Evolutionary conservation across 35 echinoderm and acorn worm species (phyloP), one percentile per base, ranked within the genome.

Genomic region (Chiridota heheva): DNA sequence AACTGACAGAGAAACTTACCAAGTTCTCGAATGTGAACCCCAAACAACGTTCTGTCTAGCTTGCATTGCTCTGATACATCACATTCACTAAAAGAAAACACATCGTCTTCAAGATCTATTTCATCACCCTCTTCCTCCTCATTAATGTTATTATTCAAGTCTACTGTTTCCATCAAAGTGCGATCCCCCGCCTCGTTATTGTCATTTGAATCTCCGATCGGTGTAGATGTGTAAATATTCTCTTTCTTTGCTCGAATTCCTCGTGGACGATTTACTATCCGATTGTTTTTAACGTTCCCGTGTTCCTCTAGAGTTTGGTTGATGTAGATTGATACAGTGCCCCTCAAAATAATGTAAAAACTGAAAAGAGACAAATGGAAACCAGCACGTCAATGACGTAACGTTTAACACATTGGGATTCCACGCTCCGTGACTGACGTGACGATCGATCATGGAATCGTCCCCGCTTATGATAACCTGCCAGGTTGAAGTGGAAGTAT

Each of bases 251-350:
- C n/a, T n/a, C 40, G 57, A 29, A 29, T 30, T 22, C 1, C 37
- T 49, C 5, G 72, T 53, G 1, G 72, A 76, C 46, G 22, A 55
- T 3, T 49, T 49, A 5, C 72, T 76, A 55, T 76, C 72, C 28
- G 26, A 43, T 55, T 76, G 34, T 80, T 74, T 26, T 61, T 18
- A 10, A 93, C 47, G 48, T 91, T 86, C 15, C 78, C 95, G 49
- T 88, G 85, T 44, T 98, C 95, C 47, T 98, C 95, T 33, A 98
- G 38, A 7, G 90, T 82, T 36, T 91, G 88, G 73, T 98, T 98
- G 63, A 98, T 98, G 60, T 92, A 98, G 35, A 98, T 83, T 18
- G 95, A 98, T 18, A 98, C 95, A 46, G 78, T 42, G 8, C 95
- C 95, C 16, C 79, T 81, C 30, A 98, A 70, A 35, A 88, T 91